Evolutionary conservation across 2,888 invertebrate species (phyloP).

Genomic region (Caenorhabditis virilis): DNA sequence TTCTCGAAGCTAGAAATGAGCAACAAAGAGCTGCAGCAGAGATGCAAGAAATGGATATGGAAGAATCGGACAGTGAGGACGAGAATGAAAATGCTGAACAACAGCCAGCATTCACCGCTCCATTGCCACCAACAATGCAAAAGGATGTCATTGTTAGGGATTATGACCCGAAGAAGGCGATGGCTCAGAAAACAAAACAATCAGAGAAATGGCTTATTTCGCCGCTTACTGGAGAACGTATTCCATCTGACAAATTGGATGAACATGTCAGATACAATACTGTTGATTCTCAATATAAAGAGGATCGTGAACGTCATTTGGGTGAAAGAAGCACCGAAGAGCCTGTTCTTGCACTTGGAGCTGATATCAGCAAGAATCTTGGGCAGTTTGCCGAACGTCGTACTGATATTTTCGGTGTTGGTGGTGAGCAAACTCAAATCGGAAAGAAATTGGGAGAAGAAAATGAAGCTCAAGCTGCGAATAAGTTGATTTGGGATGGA

Average conservation of each 20-base stretch:
- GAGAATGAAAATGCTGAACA: slow-evolving; percentile 37
- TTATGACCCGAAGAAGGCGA: slow-evolving; percentile 88
- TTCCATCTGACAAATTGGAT: slow-evolving; percentile 93
- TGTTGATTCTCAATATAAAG: slow-evolving; percentile 75
- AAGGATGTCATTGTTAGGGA: slow-evolving; percentile 69
- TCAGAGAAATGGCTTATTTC: slow-evolving; percentile 83
- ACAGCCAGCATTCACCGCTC: slow-evolving; percentile 67
- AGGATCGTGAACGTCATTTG: slow-evolving; percentile 86
- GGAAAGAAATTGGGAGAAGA: slow-evolving; percentile 84
- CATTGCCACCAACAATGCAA: slow-evolving; percentile 73
- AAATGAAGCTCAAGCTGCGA: slow-evolving; percentile 25
- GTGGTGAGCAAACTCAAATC: slow-evolving; percentile 92
- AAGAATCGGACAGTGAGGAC: slow-evolving; percentile 62
- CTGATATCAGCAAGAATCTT: slow-evolving; percentile 90
- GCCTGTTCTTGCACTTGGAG: slow-evolving; percentile 80
- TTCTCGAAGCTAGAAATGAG: slow-evolving; percentile 70
- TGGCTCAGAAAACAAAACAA: slow-evolving; percentile 11
- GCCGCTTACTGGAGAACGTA: slow-evolving; percentile 95
- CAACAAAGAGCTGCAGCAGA: slow-evolving; percentile 58
- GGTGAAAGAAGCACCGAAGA: slow-evolving; percentile 74
- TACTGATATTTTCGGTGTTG: slow-evolving; percentile 99
- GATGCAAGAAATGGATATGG: slow-evolving; percentile 67
- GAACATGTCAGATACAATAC: slow-evolving; percentile 84
- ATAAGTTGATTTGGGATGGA: slow-evolving; percentile 86
- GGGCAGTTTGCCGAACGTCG: slow-evolving; percentile 85